Evolutionary conservation across 2,888 invertebrate species (phyloP).

Genomic region (Coleophora deauratella): DNA sequence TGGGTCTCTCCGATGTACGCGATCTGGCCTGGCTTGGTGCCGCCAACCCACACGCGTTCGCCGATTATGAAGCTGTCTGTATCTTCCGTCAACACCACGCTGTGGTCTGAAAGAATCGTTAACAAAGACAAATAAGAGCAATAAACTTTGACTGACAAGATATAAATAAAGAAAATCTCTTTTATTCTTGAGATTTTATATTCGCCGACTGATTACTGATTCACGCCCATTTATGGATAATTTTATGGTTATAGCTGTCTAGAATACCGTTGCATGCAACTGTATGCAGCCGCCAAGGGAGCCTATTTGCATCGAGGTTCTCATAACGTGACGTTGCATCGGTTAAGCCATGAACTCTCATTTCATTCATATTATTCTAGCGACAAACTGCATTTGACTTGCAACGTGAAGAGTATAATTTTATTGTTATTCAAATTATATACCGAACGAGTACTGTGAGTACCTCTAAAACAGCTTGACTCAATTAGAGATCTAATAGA

Average conservation of each 20-base stretch:
- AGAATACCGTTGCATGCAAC: constrained; percentile 55
- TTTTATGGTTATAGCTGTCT: constrained; percentile 14
- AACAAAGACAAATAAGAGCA: not conserved
- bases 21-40: constrained; percentile 92
- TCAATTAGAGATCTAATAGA: no score
- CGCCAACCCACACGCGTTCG: constrained; percentile 95
- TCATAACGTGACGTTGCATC: constrained; percentile 46
- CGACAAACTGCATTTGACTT: constrained; percentile 70
- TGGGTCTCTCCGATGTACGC: constrained; percentile 96
- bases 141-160: no score
- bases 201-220: no score
- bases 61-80: constrained; percentile 97
- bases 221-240: no score
- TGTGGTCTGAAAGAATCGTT: constrained; percentile 79
- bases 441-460: no score
- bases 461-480: no score
- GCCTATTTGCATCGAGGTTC: constrained; percentile 48
- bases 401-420: constrained; percentile 7
- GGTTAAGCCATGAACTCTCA: constrained; percentile 40
- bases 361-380: constrained; percentile 28
- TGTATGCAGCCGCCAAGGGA: constrained; percentile 49
- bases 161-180: no score
- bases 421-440: constrained; percentile 19
- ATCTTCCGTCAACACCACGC: constrained; percentile 87
- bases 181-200: no score